phyloP scores from a whole-genome alignment of 2,113 vertebrate genomes.

The Paramisgurnus dabryanus region DNA sequence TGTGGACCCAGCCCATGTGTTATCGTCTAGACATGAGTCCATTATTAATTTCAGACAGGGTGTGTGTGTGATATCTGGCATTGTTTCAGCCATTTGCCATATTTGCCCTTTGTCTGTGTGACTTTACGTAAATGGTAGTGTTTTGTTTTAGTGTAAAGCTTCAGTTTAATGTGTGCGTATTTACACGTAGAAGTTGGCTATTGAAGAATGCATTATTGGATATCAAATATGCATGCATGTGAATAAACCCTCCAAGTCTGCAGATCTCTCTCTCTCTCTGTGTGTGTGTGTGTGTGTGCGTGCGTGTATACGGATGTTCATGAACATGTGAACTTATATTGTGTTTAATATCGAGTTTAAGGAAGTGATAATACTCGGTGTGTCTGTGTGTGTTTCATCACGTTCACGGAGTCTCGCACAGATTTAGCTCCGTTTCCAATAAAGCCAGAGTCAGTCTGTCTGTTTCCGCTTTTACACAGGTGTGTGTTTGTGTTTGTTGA shows the following conservation, averaged over 20 bases:
- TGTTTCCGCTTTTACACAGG: slow-evolving; percentile 16
- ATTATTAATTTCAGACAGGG: background rate
- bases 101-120: background rate
- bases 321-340: slow-evolving; percentile 1
- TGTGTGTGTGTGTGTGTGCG: slow-evolving; percentile 18
- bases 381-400: slow-evolving; percentile 24
- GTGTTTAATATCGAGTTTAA: slow-evolving; percentile 19
- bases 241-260: too few species aligned
- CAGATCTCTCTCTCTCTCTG: too few species aligned
- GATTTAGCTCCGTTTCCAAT: slow-evolving; percentile 1
- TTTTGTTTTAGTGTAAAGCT: too few species aligned
- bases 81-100: background rate
- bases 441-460: slow-evolving; percentile 19
- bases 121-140: background rate
- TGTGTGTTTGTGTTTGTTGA: slow-evolving; percentile 8
- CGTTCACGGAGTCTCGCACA: slow-evolving; percentile 33
- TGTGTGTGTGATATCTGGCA: slow-evolving; percentile 1
- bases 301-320: slow-evolving; percentile 13
- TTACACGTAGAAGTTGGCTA: too few species aligned
- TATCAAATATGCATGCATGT: too few species aligned
- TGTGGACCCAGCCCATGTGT: background rate
- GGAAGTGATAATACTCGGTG: slow-evolving; percentile 38
- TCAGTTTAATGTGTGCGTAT: too few species aligned
- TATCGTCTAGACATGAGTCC: slow-evolving; percentile 26
- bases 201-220: too few species aligned